These are phyloP conservation scores for Zoanthus sansibaricus DNA, from an alignment of 92 coral and sea anemone species.

Conservation along the genomic window DNA sequence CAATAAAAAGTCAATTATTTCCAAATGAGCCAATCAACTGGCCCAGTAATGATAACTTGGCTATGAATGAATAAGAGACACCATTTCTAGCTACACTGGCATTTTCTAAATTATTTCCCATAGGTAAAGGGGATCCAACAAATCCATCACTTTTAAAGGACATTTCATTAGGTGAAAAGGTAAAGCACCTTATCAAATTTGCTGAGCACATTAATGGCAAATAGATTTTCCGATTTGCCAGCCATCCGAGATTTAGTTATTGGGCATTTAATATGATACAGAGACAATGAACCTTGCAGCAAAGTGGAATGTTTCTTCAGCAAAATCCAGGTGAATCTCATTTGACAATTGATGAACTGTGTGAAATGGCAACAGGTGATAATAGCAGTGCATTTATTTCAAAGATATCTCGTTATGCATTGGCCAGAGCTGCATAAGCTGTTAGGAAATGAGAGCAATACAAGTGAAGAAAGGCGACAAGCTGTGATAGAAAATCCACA, in stretches of 20 bases:
- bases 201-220: slow-evolving; percentile 57
- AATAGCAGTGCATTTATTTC: slow-evolving; percentile 61
- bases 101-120: slow-evolving; percentile 52
- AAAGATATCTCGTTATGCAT: slow-evolving; percentile 70
- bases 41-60: slow-evolving; percentile 42
- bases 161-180: slow-evolving; percentile 50
- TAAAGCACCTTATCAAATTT: slow-evolving; percentile 64
- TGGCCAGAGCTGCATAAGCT: slow-evolving; percentile 61
- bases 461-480: too few species aligned
- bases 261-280: slow-evolving; percentile 72
- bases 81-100: slow-evolving; percentile 39
- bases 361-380: slow-evolving; percentile 68
- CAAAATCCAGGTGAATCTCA: slow-evolving; percentile 71
- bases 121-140: slow-evolving; percentile 50
- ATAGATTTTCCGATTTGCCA: slow-evolving; percentile 67
- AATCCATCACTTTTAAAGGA: slow-evolving; percentile 43
- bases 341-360: slow-evolving; percentile 68
- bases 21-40: slow-evolving; percentile 52
- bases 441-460: too few species aligned
- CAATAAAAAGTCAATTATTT: slow-evolving; percentile 53
- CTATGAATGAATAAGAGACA: slow-evolving; percentile 36
- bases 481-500: too few species aligned
- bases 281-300: slow-evolving; percentile 70
- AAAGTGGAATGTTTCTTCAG: slow-evolving; percentile 61
- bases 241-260: slow-evolving; percentile 66